A percentile compares a stretch with the other conserved stretches of the same genome.
phyloP scores from a whole-genome alignment of 2,113 vertebrate genomes.

The Salvelinus fontinalis region DNA sequence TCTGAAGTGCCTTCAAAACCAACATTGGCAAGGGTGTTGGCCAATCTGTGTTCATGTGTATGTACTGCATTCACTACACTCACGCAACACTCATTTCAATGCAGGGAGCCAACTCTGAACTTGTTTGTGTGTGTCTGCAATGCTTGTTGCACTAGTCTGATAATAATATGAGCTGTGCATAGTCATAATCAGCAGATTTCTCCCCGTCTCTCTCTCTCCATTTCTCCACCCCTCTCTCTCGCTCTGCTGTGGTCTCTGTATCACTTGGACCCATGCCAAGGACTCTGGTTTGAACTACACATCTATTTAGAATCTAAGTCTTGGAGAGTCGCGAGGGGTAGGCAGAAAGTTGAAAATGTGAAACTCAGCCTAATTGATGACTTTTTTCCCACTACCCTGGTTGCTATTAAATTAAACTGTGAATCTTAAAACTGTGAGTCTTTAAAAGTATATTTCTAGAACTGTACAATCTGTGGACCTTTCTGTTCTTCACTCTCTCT shows the following conservation, averaged over 20 bases:
- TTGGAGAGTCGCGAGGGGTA: background rate
- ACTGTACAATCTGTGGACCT: background rate
- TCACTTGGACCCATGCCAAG: too few species aligned
- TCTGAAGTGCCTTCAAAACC: slow-evolving; percentile 72
- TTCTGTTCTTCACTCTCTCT: background rate
- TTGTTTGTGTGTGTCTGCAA: too few species aligned
- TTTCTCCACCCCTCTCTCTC: too few species aligned
- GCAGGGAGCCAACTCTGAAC: too few species aligned
- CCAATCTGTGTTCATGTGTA: slow-evolving; percentile 51
- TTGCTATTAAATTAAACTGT: background rate
- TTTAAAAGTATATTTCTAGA: background rate
- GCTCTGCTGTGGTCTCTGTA: too few species aligned
- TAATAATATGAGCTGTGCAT: background rate
- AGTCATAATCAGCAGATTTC: too few species aligned
- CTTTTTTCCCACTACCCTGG: background rate
- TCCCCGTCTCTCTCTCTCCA: too few species aligned
- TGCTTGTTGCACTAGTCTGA: background rate
- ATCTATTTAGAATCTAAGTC: background rate
- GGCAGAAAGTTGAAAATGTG: background rate
- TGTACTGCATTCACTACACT: background rate
- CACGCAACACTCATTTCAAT: too few species aligned
- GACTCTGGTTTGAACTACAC: background rate
- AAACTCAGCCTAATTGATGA: background rate
- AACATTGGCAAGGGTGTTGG: slow-evolving; percentile 68
- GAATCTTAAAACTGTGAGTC: background rate